phyloP scores from a whole-genome alignment of 2,888 invertebrate genomes.

The Thecocarcelia acutangulata region DNA sequence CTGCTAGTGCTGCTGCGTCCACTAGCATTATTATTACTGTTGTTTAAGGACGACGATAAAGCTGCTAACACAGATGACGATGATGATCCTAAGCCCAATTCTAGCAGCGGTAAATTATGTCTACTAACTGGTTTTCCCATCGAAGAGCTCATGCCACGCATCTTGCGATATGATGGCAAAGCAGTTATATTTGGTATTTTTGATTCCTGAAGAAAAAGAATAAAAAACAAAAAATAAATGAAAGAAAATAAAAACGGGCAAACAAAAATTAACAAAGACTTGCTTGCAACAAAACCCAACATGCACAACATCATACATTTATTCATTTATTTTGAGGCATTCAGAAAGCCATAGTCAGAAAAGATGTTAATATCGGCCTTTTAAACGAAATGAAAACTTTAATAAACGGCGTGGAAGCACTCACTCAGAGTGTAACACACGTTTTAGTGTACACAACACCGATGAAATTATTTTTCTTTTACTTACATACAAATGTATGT shows the following conservation, averaged over 20 bases:
- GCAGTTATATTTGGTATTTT: constrained; percentile 74
- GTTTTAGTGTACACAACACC: background rate
- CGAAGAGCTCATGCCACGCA: constrained; percentile 81
- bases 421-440: constrained; percentile 60
- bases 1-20: constrained; percentile 52
- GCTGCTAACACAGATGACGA: constrained; percentile 42
- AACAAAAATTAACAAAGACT: constrained; percentile 20
- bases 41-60: constrained; percentile 58
- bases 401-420: constrained; percentile 67
- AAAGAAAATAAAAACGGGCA: background rate
- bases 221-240: constrained; percentile 26
- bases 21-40: constrained; percentile 50
- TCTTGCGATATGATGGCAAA: constrained; percentile 85
- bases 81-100: constrained; percentile 72
- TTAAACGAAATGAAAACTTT: constrained; percentile 62
- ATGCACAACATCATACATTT: constrained; percentile 52
- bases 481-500: constrained; percentile 26
- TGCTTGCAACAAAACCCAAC: constrained; percentile 23
- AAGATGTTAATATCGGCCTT: constrained; percentile 49
- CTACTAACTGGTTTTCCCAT: constrained; percentile 81
- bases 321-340: constrained; percentile 49
- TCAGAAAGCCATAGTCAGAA: constrained; percentile 34
- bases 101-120: constrained; percentile 76
- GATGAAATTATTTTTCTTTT: constrained; percentile 5
- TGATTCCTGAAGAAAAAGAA: constrained; percentile 69